phyloP scores from a whole-genome alignment of 2,888 invertebrate species.

The Phorcus lineatus region DNA sequence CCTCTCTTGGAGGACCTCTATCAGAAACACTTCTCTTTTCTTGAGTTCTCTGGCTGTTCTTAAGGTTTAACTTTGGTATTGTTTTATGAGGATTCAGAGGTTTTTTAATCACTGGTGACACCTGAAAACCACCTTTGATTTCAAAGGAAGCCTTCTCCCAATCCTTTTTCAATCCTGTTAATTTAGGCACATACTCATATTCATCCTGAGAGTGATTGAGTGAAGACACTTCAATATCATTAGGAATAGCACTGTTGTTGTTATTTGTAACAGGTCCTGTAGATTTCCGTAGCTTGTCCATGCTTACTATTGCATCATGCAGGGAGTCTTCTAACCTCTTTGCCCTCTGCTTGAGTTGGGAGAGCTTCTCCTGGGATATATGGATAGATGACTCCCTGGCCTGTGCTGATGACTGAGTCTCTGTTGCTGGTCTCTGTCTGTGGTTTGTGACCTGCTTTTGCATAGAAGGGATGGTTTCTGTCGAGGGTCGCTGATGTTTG shows the following conservation, averaged over 20 bases:
- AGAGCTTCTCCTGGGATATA: conserved; percentile 62
- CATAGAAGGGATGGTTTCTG: too few species aligned
- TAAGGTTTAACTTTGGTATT: conserved; percentile 18
- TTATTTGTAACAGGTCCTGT: conserved; percentile 52
- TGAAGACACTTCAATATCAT: neutral
- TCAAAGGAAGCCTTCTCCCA: conserved; percentile 12
- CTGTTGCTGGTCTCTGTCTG: neutral
- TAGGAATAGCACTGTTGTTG: conserved; percentile 5
- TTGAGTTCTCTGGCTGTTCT: neutral
- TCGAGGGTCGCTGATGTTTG: too few species aligned
- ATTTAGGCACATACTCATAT: neutral
- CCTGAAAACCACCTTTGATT: neutral
- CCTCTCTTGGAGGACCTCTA: neutral
- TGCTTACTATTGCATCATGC: conserved; percentile 60
- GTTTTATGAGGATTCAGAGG: neutral
- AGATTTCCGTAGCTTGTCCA: conserved; percentile 56
- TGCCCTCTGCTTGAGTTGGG: conserved; percentile 57
- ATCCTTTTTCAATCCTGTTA: neutral
- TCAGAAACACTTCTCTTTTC: neutral
- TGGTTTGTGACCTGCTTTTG: neutral
- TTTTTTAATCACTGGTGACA: neutral
- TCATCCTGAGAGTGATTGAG: neutral
- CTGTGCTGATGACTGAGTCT: conserved; percentile 12
- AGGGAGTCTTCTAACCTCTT: conserved; percentile 63
- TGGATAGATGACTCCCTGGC: conserved; percentile 42